Conservation (phyloP, 2,797 vertebrate genomes). For the Tarsius wallacei region DNA sequence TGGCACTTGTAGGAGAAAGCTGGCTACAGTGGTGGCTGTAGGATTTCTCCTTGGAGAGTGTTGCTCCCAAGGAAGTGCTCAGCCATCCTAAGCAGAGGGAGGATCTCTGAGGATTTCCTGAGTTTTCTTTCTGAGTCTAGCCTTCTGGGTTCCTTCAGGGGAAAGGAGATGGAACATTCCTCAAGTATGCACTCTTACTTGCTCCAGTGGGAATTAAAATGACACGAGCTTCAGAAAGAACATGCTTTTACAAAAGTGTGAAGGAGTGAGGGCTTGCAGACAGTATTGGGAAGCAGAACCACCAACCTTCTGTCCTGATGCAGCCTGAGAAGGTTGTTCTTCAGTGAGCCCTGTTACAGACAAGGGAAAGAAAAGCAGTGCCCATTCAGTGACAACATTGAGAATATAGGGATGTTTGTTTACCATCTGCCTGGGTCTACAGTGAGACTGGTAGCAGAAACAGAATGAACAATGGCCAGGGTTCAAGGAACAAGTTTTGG, state of each 20-base stretch:
- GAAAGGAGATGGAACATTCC: no score
- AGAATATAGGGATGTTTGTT: not conserved
- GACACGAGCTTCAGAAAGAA: not conserved
- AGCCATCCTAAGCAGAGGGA: no score
- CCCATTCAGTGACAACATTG: not conserved
- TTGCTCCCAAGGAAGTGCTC: no score
- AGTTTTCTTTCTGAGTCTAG: no score
- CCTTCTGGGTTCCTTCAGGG: no score
- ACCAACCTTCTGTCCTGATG: fast-evolving
- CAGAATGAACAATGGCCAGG: not conserved
- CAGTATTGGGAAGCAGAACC: not conserved
- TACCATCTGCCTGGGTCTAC: not conserved
- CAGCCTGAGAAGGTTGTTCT: not conserved
- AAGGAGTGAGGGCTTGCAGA: not conserved
- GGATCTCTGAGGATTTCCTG: no score
- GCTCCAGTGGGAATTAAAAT: no score
- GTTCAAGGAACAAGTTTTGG: slow-evolving; percentile 8
- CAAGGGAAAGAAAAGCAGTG: not conserved
- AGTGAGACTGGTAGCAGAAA: not conserved
- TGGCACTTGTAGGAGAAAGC: no score
- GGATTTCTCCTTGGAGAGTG: no score
- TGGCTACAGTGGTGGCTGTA: no score
- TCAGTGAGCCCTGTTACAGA: not conserved
- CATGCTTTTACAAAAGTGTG: not conserved
- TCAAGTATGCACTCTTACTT: no score